Evolutionary conservation across 2,113 vertebrate species (phyloP).

Genomic region (Dasyornis broadbenti): DNA sequence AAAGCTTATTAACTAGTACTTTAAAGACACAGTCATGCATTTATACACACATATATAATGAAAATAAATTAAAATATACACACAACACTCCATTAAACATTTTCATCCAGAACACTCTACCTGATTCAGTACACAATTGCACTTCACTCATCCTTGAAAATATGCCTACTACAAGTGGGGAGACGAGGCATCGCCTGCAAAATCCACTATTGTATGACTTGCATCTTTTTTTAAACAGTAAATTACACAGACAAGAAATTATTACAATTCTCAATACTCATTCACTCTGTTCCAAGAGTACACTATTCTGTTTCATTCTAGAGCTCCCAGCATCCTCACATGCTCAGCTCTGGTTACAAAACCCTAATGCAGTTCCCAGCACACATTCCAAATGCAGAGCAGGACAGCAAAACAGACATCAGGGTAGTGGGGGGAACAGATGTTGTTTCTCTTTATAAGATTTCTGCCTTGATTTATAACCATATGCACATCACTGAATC

Average conservation of each 20-base stretch:
- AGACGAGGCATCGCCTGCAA: neutral
- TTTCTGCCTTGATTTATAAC: neutral
- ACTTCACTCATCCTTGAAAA: neutral
- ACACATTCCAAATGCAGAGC: neutral
- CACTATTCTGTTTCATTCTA: neutral
- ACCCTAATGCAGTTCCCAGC: neutral
- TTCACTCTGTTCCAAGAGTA: neutral
- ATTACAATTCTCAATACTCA: neutral
- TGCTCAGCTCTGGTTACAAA: neutral
- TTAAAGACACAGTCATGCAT: neutral
- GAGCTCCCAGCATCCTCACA: fast-evolving
- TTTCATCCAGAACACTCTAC: neutral
- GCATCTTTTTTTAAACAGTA: neutral
- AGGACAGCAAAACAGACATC: neutral
- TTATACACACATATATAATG: fast-evolving
- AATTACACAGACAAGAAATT: neutral
- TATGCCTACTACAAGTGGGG: neutral
- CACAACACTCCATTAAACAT: neutral
- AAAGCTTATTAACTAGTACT: neutral
- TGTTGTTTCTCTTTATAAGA: neutral
- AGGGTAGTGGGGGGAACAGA: neutral
- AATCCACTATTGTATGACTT: neutral
- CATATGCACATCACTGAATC: neutral
- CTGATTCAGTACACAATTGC: neutral
- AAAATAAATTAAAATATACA: neutral